Evolutionary conservation across 2,797 vertebrate species (phyloP), one percentile per base, ranked within the genome.

Genomic region (Melanotaenia parkinsoni): DNA sequence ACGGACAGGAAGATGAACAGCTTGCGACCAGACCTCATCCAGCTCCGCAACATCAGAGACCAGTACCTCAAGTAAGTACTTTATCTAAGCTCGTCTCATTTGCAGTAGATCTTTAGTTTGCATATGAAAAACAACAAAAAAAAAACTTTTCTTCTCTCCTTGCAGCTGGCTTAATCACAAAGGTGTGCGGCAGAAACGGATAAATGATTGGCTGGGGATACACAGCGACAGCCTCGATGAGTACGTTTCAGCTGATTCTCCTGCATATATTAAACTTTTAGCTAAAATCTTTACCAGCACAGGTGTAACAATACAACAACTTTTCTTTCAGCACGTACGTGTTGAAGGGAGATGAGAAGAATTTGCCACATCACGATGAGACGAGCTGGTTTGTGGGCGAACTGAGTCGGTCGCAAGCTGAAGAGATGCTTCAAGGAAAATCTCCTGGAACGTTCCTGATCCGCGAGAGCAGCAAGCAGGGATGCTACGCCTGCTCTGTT

Each of bases 1-100:
- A 98, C 96, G 0, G 98, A 99, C 94, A 96, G 98, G 91, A 99
- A 96, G 94, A 99, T 99, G 93, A 99, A 97, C 89, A 98, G 96
- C 86, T 95, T 99, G 93, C 96, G 98, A 83, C 98, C 98, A 35
- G 97, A 99, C 90, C 95, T 99, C 80, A 97, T 99, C 83, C 96
- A 99, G 92, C 95, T 99, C 59, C 95, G 97, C 86, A 99, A 97
- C 94, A 97, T 98, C 89, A 95, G 98, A 93, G 98, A 99, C 92
- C 97, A 98, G 93, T 97, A 99, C 91, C 97, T 99, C 72, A 98
- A 99, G 98, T 99, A 91, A 96, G 97, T 91, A 10, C 0, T 1
- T 51, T 50, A 59, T 62, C 32, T 53, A 24, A 22, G 3, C 24
- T 54, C 14, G 30, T 56, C 22, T 28, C 47, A 26, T 14, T 53